A percentile compares a stretch with the other conserved stretches of the same genome.
Conservation (phyloP, 53 echinoderm and acorn worm genomes). For the Paracentrotus lividus region DNA sequence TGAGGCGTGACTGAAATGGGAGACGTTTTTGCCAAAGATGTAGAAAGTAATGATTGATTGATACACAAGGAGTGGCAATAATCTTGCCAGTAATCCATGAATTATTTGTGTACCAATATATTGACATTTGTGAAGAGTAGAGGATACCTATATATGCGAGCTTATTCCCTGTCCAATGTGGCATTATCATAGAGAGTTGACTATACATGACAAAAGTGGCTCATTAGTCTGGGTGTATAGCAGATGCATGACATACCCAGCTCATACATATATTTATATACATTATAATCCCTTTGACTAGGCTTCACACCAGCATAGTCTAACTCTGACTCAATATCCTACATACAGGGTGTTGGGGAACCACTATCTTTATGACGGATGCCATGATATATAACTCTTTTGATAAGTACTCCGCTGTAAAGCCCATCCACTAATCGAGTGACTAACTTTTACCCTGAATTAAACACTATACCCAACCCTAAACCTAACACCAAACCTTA, state of each 20-base stretch:
- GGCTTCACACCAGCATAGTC: neutral
- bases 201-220: conserved; percentile 24
- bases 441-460: too few relatives aligned
- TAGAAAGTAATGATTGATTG: conserved; percentile 52
- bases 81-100: conserved; percentile 18
- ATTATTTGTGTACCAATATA: conserved; percentile 52
- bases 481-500: too few relatives aligned
- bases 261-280: conserved; percentile 15
- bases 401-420: too few relatives aligned
- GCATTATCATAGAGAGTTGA: neutral
- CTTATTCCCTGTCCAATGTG: neutral
- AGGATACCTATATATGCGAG: neutral
- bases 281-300: neutral
- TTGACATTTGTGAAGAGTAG: conserved; percentile 40
- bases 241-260: neutral
- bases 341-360: neutral
- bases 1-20: conserved; percentile 20
- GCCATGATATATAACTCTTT: too few relatives aligned
- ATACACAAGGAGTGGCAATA: conserved; percentile 43
- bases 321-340: neutral
- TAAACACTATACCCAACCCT: too few relatives aligned
- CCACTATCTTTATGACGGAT: neutral
- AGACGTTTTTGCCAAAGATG: conserved; percentile 9
- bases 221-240: conserved; percentile 28
- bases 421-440: too few relatives aligned